Conservation (phyloP, 2,888 invertebrate species). For the Drosophila gaucha region DNA sequence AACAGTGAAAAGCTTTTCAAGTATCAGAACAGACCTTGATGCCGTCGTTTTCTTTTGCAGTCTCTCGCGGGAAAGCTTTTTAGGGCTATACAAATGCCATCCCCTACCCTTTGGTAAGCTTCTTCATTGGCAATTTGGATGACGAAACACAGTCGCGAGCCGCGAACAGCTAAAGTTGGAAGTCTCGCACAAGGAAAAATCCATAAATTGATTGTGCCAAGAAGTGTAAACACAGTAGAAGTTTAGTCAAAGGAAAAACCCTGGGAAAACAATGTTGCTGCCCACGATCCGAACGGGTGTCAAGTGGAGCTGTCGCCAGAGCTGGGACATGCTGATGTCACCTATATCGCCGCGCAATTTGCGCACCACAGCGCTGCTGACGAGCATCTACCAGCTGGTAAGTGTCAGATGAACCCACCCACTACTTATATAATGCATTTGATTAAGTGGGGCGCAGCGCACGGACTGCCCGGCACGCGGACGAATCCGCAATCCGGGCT, state of each 20-base stretch:
- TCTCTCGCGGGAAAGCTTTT: slow-evolving; percentile 52
- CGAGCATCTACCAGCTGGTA: slow-evolving; percentile 84
- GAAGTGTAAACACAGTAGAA: slow-evolving; percentile 31
- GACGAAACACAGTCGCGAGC: slow-evolving; percentile 67
- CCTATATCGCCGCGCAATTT: slow-evolving; percentile 83
- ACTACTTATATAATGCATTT: background rate
- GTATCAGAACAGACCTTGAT: slow-evolving; percentile 67
- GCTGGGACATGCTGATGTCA: slow-evolving; percentile 72
- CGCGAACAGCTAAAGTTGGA: slow-evolving; percentile 31
- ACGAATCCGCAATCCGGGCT: slow-evolving; percentile 53
- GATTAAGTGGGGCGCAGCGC: slow-evolving; percentile 65
- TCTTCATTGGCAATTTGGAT: slow-evolving; percentile 57
- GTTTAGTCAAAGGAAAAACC: slow-evolving; percentile 2
- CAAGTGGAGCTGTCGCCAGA: slow-evolving; percentile 53
- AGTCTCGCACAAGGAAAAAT: slow-evolving; percentile 50
- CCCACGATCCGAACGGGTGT: slow-evolving; percentile 40
- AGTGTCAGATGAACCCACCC: slow-evolving; percentile 49
- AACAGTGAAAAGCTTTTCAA: slow-evolving; percentile 46
- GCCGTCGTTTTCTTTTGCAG: slow-evolving; percentile 9
- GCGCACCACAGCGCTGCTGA: slow-evolving; percentile 83
- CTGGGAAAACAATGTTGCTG: slow-evolving; percentile 56
- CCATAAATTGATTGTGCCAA: slow-evolving; percentile 72
- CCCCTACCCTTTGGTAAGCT: slow-evolving; percentile 32
- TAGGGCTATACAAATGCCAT: slow-evolving; percentile 34
- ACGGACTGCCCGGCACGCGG: slow-evolving; percentile 61